Evolutionary conservation across 2,113 vertebrate species (phyloP).

Genomic region (Phoxinus phoxinus): DNA sequence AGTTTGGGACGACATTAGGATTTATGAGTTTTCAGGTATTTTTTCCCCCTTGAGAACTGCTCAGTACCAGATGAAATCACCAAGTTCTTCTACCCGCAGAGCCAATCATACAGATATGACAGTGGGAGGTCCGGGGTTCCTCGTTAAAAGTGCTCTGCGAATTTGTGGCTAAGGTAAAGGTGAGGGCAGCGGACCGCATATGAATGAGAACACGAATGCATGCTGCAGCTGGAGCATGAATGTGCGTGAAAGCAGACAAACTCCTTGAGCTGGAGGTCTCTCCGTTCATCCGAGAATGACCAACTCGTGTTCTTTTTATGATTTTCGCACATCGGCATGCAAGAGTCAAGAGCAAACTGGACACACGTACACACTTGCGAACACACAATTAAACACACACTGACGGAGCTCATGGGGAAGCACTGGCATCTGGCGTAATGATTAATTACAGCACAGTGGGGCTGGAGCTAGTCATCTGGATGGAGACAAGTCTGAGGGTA

Average conservation of each 20-base stretch:
- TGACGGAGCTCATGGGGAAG: slow-evolving; percentile 9
- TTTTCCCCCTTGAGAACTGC: not conserved
- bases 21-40: not conserved
- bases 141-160: slow-evolving; percentile 30
- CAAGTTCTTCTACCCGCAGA: not conserved
- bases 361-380: not conserved
- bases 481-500: slow-evolving; percentile 32
- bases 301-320: slow-evolving; percentile 8
- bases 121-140: not conserved
- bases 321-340: not conserved
- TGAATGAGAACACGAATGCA: slow-evolving; percentile 30
- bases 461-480: slow-evolving; percentile 51
- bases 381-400: slow-evolving; percentile 35
- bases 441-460: slow-evolving; percentile 56
- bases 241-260: not conserved
- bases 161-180: slow-evolving; percentile 20
- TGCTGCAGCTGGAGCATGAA: slow-evolving; percentile 10
- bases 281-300: slow-evolving; percentile 22
- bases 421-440: slow-evolving; percentile 53
- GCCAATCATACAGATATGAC: not conserved
- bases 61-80: slow-evolving; percentile 16
- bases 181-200: slow-evolving; percentile 19
- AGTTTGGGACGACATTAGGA: no score
- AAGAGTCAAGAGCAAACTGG: slow-evolving; percentile 22
- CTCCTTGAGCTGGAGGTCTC: slow-evolving; percentile 13